Base-by-base conservation (phyloP, 1,140 invertebrate genomes). In the Amphibalanus amphitrite region DNA sequence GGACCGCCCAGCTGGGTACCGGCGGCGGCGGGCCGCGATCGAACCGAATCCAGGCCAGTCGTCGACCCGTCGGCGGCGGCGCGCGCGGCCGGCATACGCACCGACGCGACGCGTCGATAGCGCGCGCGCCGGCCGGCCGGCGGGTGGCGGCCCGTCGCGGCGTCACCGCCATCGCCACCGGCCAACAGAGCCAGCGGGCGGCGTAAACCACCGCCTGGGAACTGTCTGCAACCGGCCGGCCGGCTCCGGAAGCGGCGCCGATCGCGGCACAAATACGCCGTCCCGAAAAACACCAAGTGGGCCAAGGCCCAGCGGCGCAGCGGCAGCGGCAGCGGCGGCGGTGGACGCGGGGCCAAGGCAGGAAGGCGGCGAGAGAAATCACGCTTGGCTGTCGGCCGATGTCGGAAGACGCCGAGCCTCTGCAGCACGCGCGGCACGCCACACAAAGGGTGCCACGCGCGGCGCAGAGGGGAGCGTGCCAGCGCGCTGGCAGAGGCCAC, bases 31-130 rank as follows among this genome's bases (percentile, higher is more conserved):
- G n/a, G n/a, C 47, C 20, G 47, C 47, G 47, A 59, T 59, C 47
- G 47, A 59, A 59, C 47, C 47, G 47, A 59, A 59, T 59, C 47
- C 47, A 59, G 47, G 47, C 47, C 47, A 59, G 47, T 59, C 47
- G 47, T 59, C 47, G 47, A 59, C 47, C 47, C 47, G 47, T 13
- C 47, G 47, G 17, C 47, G 47, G 47, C 47, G 47, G 47, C 47
- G 47, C 33, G 33, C 33, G 47, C 47, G 47, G 47, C 47, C 47
- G 47, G 47, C 47, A 20, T 20, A 59, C 47, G 47, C 47, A 59
- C 47, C 47, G 47, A 1, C 47, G 47, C 47, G 6, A 6, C 10
- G 1, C 10, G 47, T 59, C 47, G 47, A 59, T 59, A 59, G 10
- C 10, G 6, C 47, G 47, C 47, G 47, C 13, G 1, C 10, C 13